Evolutionary conservation across 2,888 invertebrate species (phyloP), one percentile per base, ranked within the genome.

Genomic region (Phalera bucephala): DNA sequence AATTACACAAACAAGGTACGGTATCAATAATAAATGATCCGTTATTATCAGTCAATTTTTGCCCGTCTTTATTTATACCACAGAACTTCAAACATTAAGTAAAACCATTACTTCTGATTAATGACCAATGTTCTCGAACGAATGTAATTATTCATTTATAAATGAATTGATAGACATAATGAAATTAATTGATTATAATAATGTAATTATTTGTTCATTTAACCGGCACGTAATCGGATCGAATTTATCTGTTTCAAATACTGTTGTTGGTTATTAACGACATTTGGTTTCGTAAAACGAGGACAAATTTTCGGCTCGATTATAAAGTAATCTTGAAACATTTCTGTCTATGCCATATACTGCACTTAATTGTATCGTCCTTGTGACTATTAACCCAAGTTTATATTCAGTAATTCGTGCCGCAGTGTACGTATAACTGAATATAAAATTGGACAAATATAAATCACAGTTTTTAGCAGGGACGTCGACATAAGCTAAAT

Each of bases 91-190:
- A 21, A 32, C 33, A 31, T 37, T 33, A 59, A 60, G 44, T 40
- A 38, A 43, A 37, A 47, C 32, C 39, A 62, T 62, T 61, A 53
- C 25, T 37, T 39, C 20, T 60, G 53, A 60, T 56, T 56, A 48
- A 60, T 60, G 44, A 40, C 29, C 31, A 22, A 14, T 36, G 25
- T 20, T 29, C 9, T 10, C 34, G 40, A 56, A 45, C 39, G 33
- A 43, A 30, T 37, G 35, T 25, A 51, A 50, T 51, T 14, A 43
- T 36, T 39, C 28, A 36, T 33, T 28, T 30, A 31, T 30, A 40
- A 55, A 51, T 30, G 20, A 39, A 41, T 47, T 40, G 34, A 55
- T 60, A 41, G 40, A 43, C 33, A 37, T n/a, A n/a, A n/a, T n/a
- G n/a, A n/a, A n/a, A 31, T 31, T 31, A 22, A 31, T 31, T 31